These are phyloP conservation scores for Tympanuchus pallidicinctus DNA, from an alignment of 2,113 vertebrate genomes.

Conservation along the genomic window DNA sequence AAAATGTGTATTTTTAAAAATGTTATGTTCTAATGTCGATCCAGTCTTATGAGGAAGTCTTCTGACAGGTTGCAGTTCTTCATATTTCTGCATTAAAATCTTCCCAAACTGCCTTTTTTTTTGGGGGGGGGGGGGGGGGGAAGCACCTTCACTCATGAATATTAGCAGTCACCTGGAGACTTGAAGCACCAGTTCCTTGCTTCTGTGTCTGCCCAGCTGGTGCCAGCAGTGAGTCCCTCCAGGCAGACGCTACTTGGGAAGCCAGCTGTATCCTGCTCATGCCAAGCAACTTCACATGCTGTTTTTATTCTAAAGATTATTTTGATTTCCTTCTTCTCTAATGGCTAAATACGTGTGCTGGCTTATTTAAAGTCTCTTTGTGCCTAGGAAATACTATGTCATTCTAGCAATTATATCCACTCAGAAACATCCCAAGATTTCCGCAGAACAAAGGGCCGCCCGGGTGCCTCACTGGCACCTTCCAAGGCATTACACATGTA, in stretches of 20 bases:
- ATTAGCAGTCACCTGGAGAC: neutral
- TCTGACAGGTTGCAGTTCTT: neutral
- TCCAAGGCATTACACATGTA: neutral
- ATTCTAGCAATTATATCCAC: conserved; percentile 11
- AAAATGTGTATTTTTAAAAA: neutral
- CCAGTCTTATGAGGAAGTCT: neutral
- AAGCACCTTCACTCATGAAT: neutral
- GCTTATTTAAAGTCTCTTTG: neutral
- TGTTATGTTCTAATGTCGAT: neutral
- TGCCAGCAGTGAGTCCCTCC: neutral
- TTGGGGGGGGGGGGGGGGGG: neutral
- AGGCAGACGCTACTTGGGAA: neutral
- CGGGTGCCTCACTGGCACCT: neutral
- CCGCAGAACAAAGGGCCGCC: neutral
- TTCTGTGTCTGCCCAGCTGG: neutral
- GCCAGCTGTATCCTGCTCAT: neutral
- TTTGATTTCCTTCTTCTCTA: neutral
- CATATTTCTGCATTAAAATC: neutral
- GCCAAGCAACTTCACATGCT: neutral
- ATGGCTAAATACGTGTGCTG: neutral
- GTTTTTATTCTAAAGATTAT: neutral
- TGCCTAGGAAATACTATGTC: neutral
- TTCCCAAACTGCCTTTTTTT: neutral
- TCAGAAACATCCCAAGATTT: neutral
- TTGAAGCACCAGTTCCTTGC: neutral